phyloP scores from a whole-genome alignment of 2,113 vertebrate species.

The Orcinus orca region DNA sequence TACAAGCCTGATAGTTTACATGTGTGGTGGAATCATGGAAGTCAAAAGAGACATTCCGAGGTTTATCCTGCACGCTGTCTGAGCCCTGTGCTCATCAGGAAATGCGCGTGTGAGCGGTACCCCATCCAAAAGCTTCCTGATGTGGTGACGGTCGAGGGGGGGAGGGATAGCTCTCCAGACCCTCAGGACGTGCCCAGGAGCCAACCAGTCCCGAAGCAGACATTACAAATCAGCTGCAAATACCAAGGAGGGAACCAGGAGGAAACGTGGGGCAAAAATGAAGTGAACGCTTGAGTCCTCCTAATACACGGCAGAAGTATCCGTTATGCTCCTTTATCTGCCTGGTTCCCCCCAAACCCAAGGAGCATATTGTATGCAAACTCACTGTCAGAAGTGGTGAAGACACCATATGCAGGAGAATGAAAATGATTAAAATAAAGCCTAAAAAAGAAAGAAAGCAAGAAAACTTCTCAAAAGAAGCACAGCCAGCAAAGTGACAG shows the following conservation, averaged over 20 bases:
- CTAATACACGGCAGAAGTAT: background rate
- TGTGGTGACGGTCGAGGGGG: background rate
- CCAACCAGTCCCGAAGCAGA: background rate
- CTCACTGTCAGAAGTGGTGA: background rate
- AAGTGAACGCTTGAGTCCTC: background rate
- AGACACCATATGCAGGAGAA: background rate
- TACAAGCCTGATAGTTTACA: fast-evolving
- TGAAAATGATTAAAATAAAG: background rate
- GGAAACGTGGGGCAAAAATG: background rate
- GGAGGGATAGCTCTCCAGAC: too few relatives aligned
- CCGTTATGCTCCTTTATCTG: background rate
- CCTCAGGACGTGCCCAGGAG: background rate
- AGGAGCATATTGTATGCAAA: background rate
- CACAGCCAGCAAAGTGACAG: too few relatives aligned
- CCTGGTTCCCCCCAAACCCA: fast-evolving
- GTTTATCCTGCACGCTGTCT: fast-evolving
- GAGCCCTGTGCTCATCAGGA: fast-evolving
- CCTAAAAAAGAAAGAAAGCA: background rate
- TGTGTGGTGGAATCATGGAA: fast-evolving
- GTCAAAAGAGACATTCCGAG: fast-evolving
- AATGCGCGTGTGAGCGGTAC: too few relatives aligned
- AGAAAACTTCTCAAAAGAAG: background rate
- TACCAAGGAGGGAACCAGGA: background rate
- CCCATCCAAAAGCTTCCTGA: fast-evolving
- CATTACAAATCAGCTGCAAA: background rate